A percentile compares a stretch with the other conserved stretches of the same genome.
phyloP scores from a whole-genome alignment of 2,888 invertebrate genomes.

The Eilema caniola region DNA sequence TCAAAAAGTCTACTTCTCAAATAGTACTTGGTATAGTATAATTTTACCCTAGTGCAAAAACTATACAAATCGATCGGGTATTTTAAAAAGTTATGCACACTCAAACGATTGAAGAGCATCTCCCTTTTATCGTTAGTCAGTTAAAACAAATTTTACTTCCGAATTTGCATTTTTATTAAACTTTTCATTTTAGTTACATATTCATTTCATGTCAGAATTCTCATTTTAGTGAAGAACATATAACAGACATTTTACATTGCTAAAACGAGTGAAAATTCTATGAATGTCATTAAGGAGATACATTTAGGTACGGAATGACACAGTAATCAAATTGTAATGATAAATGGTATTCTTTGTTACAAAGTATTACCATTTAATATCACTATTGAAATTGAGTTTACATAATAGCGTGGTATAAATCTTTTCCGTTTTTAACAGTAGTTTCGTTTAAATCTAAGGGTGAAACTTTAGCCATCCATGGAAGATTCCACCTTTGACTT shows the following conservation, averaged over 20 bases:
- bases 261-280: not conserved
- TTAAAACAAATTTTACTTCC: not conserved
- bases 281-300: not conserved
- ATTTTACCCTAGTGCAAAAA: too few relatives aligned
- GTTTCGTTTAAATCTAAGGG: conserved; percentile 3
- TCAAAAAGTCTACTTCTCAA: not conserved
- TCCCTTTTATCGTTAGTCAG: not conserved
- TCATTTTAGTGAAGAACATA: conserved; percentile 6
- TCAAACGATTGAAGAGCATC: not conserved
- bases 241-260: not conserved
- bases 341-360: not conserved
- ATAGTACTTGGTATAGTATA: too few relatives aligned
- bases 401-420: not conserved
- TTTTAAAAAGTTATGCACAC: not conserved
- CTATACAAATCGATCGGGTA: not conserved
- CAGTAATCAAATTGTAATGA: not conserved
- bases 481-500: not conserved
- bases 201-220: not conserved
- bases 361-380: not conserved
- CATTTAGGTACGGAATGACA: not conserved
- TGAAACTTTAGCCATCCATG: not conserved
- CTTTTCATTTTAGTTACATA: conserved; percentile 1
- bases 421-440: not conserved
- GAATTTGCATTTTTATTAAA: conserved; percentile 10
- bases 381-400: not conserved